These are phyloP conservation scores for Cherax quadricarinatus DNA, from an alignment of 1,140 invertebrate genomes.

Conservation along the genomic window DNA sequence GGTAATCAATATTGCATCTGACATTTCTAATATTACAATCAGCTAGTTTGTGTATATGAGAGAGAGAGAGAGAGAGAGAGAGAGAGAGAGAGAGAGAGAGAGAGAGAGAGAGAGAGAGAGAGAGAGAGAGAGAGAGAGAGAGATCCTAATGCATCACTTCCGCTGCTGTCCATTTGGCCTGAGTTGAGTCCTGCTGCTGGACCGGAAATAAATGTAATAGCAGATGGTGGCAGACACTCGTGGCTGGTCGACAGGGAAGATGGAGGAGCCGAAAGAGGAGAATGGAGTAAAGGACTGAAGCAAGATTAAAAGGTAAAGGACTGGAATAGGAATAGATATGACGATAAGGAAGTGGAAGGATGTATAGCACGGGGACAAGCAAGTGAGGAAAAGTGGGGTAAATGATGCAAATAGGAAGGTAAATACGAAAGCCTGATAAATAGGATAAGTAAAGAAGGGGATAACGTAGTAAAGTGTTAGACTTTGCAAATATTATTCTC, in stretches of 20 bases:
- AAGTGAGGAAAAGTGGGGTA: not conserved
- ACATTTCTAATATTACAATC: too few species aligned
- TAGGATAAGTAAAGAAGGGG: not conserved
- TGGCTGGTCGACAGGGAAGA: not conserved
- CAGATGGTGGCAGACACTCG: not conserved
- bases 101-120: not conserved
- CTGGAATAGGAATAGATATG: not conserved
- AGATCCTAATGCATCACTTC: conserved; percentile 1
- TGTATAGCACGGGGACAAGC: not conserved
- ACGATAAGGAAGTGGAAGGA: not conserved
- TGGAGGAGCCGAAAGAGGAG: not conserved
- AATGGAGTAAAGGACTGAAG: not conserved
- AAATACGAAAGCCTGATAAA: not conserved
- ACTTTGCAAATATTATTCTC: too few species aligned
- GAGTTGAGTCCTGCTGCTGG: not conserved
- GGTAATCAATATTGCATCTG: too few species aligned
- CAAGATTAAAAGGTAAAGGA: not conserved
- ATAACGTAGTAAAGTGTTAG: not conserved
- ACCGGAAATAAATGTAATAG: not conserved
- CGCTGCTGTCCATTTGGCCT: not conserved
- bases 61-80: too few species aligned
- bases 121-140: not conserved
- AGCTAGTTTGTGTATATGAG: too few species aligned
- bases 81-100: not conserved
- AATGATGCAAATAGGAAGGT: not conserved